These are phyloP conservation scores for Psilopsiagon aymara DNA, from an alignment of 2,113 vertebrate species.

Conservation along the genomic window DNA sequence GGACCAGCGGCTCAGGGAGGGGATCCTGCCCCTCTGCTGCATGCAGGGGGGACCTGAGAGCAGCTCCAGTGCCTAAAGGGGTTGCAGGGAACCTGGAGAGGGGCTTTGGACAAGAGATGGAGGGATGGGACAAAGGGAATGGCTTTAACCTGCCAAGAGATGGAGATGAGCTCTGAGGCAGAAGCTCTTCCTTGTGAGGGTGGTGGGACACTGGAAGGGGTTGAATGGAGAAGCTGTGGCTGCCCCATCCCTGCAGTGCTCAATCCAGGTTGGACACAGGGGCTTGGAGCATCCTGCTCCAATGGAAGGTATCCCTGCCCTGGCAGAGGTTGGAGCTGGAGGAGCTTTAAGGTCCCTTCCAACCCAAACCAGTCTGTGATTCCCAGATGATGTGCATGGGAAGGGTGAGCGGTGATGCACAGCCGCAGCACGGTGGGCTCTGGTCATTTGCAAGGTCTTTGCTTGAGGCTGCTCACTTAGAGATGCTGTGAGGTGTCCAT, in stretches of 20 bases:
- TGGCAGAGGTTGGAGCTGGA: not conserved
- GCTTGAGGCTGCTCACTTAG: too few species aligned
- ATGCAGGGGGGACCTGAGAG: rapidly evolving
- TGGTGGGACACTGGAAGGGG: too few species aligned
- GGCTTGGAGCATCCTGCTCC: too few species aligned
- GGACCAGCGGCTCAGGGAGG: not conserved
- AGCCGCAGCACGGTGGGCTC: rapidly evolving
- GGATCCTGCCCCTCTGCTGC: not conserved
- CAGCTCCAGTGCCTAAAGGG: not conserved
- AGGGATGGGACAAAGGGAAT: too few species aligned
- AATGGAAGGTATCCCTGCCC: not conserved
- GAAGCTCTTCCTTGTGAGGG: too few species aligned
- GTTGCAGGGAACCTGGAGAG: not conserved
- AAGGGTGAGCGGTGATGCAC: not conserved
- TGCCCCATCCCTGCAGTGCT: too few species aligned
- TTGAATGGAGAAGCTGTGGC: too few species aligned
- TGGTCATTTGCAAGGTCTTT: not conserved
- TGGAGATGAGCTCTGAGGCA: too few species aligned
- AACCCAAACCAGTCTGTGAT: not conserved
- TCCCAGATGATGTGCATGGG: rapidly evolving
- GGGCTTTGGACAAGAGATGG: not conserved
- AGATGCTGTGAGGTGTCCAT: not conserved
- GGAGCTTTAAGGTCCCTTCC: not conserved
- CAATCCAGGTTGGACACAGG: too few species aligned
- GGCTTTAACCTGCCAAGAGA: too few species aligned